phyloP scores from a whole-genome alignment of 2,888 invertebrate species.

The Melitaea athalia region DNA sequence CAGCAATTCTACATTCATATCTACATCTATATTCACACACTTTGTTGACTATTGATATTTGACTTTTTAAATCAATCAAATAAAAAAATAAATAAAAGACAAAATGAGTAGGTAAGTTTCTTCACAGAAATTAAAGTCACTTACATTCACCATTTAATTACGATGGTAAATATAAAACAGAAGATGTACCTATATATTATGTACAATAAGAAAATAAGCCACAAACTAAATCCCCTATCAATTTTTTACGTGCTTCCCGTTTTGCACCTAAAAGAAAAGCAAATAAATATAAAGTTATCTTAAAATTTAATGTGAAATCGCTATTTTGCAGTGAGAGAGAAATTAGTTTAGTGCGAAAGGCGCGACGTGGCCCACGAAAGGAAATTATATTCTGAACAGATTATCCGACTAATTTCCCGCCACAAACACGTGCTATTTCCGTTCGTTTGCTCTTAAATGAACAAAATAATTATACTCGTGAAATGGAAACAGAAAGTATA shows the following conservation, averaged over 20 bases:
- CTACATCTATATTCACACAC: no score
- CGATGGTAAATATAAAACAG: no score
- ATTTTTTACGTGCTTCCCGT: constrained; percentile 10
- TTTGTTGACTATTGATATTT: no score
- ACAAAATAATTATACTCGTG: constrained; percentile 30
- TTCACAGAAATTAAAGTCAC: no score
- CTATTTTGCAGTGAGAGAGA: constrained; percentile 43
- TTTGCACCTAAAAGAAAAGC: constrained; percentile 9
- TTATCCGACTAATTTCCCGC: constrained; percentile 72
- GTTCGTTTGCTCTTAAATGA: constrained; percentile 34
- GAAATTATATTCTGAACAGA: constrained; percentile 72
- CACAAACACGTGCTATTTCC: constrained; percentile 54
- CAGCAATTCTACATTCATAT: no score
- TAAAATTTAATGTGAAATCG: constrained; percentile 8
- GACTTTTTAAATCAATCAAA: no score
- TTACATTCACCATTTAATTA: no score
- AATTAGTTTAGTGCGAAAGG: constrained; percentile 55
- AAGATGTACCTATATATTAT: no score
- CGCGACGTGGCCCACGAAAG: constrained; percentile 53
- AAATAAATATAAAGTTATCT: constrained; percentile 8
- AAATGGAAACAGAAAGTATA: constrained; percentile 19
- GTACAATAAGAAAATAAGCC: background rate
- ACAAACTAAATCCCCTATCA: background rate
- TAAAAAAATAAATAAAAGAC: no score
- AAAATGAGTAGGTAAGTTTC: no score